Conservation (phyloP, 2,113 vertebrate species). For the Sialia sialis region DNA sequence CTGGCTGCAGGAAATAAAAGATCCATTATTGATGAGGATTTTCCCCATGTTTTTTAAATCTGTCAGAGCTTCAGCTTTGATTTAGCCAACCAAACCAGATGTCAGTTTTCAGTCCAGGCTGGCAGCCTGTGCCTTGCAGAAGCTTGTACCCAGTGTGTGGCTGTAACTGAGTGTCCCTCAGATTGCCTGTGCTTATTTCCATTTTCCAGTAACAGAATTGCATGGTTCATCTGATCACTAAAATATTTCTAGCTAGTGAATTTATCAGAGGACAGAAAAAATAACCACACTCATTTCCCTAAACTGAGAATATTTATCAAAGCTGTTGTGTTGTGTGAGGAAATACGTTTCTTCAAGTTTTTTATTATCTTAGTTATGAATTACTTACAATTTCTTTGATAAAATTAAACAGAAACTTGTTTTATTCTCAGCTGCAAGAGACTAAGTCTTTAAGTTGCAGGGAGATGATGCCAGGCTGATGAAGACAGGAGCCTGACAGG, state of each 20-base stretch:
- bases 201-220: neutral
- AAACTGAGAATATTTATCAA: neutral
- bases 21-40: neutral
- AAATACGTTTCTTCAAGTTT: neutral
- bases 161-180: neutral
- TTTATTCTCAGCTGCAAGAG: neutral
- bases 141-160: neutral
- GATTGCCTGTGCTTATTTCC: neutral
- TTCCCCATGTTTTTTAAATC: neutral
- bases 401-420: neutral
- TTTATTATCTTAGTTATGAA: neutral
- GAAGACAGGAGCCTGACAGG: neutral
- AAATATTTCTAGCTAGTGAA: neutral
- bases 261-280: neutral
- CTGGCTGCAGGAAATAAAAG: neutral
- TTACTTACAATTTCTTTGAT: neutral
- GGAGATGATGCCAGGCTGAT: neutral
- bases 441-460: neutral
- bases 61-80: neutral
- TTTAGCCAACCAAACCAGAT: neutral
- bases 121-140: neutral
- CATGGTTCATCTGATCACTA: neutral
- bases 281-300: rapidly evolving
- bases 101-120: neutral
- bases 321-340: neutral